Percentiles rank a stretch among this genome's conserved stretches.
phyloP scores from a whole-genome alignment of 1,140 invertebrate genomes.

The Dinothrombium tinctorium region DNA sequence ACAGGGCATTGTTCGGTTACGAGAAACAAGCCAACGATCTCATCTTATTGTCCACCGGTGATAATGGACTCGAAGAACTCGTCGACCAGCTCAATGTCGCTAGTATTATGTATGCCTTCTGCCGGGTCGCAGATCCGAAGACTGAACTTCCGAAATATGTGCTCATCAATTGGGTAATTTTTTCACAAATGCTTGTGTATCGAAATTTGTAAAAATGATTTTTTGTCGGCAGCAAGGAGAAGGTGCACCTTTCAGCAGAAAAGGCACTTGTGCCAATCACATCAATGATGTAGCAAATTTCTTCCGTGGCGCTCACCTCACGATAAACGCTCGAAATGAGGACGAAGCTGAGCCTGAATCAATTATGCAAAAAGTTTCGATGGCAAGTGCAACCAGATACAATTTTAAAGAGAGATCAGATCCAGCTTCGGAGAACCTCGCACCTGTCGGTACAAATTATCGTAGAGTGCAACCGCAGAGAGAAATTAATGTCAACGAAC shows the following conservation, averaged over 20 bases:
- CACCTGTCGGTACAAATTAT: conserved; percentile 28
- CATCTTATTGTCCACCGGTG: too few relatives aligned
- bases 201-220: too few relatives aligned
- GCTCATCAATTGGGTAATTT: too few relatives aligned
- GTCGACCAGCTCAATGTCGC: too few relatives aligned
- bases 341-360: conserved; percentile 64
- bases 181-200: too few relatives aligned
- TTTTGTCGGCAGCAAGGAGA: conserved; percentile 79
- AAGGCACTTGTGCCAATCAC: conserved; percentile 77
- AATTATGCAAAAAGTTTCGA: conserved; percentile 53
- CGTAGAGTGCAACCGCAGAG: conserved; percentile 33
- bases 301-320: conserved; percentile 56
- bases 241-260: conserved; percentile 64
- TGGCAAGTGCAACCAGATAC: conserved; percentile 52
- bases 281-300: conserved; percentile 51
- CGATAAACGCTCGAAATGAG: conserved; percentile 65
- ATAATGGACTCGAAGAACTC: too few relatives aligned
- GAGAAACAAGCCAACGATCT: too few relatives aligned
- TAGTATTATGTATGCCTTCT: too few relatives aligned
- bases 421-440: conserved; percentile 20
- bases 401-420: conserved; percentile 43
- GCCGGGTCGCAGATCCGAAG: too few relatives aligned
- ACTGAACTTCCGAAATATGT: too few relatives aligned
- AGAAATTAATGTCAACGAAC: conserved; percentile 57
- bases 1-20: too few relatives aligned